Evolutionary conservation across 2,888 invertebrate species (phyloP), one percentile per base, ranked within the genome.

Genomic region (Tholera decimalis): DNA sequence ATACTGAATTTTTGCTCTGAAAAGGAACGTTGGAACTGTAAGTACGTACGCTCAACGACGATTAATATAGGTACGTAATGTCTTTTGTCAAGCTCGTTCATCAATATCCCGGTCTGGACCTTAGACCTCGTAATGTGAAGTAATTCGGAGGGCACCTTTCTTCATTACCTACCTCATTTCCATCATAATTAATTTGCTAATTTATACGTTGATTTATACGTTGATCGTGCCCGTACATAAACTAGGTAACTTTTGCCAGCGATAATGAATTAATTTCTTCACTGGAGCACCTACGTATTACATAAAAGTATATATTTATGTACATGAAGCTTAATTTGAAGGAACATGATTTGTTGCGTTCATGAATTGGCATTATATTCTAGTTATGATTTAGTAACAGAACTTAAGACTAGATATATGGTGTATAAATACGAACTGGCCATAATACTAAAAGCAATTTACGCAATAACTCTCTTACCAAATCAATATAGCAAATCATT

Each of bases 401-500:
- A 30, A 22, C n/a, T 18, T 3, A 20, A 20, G 20, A 50, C 8
- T 15, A 33, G 13, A n/a, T 28, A 28, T 13, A 26, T 24, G n/a
- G n/a, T 24, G 11, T 22, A n/a, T n/a, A n/a, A n/a, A n/a, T n/a
- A n/a, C n/a, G n/a, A n/a, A n/a, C n/a, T n/a, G n/a, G n/a, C n/a
- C n/a, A n/a, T n/a, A n/a, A n/a, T n/a, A n/a, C n/a, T n/a, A n/a
- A n/a, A n/a, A n/a, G n/a, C n/a, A n/a, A n/a, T n/a, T n/a, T n/a
- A n/a, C n/a, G 58, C 58, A 28, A 66, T 30, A 49, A 53, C 43
- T 54, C 22, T 26, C 26, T 41, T 28, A 20, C 53, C 22, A 4
- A 74, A 79, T 73, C 56, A 74, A 56, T 59, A 62, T 50, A 70
- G 72, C 69, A 71, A 70, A 60, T 75, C 60, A 63, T 50, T 55